Base-by-base conservation (phyloP, 2,797 vertebrate genomes). In the Rhinatrema bivittatum region DNA sequence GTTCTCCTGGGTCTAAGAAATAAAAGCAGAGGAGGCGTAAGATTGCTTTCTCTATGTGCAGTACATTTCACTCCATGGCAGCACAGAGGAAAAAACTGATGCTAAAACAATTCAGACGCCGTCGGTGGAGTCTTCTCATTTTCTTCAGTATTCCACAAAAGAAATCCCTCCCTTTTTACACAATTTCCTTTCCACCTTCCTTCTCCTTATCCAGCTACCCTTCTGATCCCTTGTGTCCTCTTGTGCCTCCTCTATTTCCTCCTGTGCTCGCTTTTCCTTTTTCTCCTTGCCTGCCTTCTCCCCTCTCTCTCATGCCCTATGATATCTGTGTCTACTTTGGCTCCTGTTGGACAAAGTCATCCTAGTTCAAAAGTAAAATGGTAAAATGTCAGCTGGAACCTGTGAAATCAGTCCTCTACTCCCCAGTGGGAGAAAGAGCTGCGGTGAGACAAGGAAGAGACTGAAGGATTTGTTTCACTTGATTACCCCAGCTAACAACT, bases 1-100 rank as follows among this genome's bases (percentile, higher is more conserved):
- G n/a, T n/a, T 79, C 78, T 79, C 78, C 69, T 70, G 78, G 78
- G 67, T 72, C 69, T 70, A 72, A 55, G 57, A 69, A 79, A 72
- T 67, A 72, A 73, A 72, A 79, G 67, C 22, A 5, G 70, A n/a
- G n/a, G n/a, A n/a, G n/a, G n/a, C n/a, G n/a, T n/a, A n/a, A n/a
- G n/a, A n/a, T n/a, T n/a, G n/a, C n/a, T n/a, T 76, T 79, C 68
- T 64, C 16, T 2, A n/a, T n/a, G n/a, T n/a, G n/a, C 79, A 81
- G 81, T 77, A 68, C 16, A 70, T 72, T 74, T 67, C 14, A 16
- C 37, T 58, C 62, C 49, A 56, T 51, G 41, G 53, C 60, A 53
- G 32, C 38, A 32, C 29, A 45, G 41, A 64, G 56, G 5, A 62
- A 69, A 55, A 52, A 74, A 67, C 46, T 54, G 39, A 56, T 42